Evolutionary conservation across 2,113 vertebrate species (phyloP).

Genomic region (Syngnathus typhle): DNA sequence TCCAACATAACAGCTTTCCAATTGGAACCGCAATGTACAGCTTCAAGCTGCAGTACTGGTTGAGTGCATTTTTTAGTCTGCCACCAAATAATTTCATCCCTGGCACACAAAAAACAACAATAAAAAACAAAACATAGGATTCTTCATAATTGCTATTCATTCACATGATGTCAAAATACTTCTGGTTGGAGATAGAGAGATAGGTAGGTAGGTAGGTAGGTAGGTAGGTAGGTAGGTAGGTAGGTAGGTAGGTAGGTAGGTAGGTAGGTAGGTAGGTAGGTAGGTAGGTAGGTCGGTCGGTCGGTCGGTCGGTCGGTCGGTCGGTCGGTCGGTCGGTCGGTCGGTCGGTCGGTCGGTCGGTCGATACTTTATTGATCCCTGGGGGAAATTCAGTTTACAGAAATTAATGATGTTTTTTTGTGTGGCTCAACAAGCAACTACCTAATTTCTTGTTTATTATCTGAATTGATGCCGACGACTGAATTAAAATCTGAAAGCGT

Average conservation of each 20-base stretch:
- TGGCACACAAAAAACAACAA: no score
- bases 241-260: no score
- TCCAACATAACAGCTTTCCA: not conserved
- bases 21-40: not conserved
- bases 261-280: no score
- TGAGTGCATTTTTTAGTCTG: not conserved
- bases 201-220: no score
- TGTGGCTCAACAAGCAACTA: not conserved
- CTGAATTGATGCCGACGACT: constrained; percentile 1
- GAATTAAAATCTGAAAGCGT: constrained; percentile 22
- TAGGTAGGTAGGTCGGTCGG: no score
- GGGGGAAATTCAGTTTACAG: not conserved
- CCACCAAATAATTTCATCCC: not conserved
- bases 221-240: no score
- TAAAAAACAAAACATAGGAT: not conserved
- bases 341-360: no score
- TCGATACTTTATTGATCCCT: no score
- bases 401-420: not conserved
- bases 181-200: not conserved
- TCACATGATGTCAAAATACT: not conserved
- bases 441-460: constrained; percentile 16
- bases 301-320: no score
- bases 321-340: no score
- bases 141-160: not conserved
- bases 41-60: not conserved